phyloP scores from a whole-genome alignment of 1,140 invertebrate genomes.

The Trichonephila clavata region DNA sequence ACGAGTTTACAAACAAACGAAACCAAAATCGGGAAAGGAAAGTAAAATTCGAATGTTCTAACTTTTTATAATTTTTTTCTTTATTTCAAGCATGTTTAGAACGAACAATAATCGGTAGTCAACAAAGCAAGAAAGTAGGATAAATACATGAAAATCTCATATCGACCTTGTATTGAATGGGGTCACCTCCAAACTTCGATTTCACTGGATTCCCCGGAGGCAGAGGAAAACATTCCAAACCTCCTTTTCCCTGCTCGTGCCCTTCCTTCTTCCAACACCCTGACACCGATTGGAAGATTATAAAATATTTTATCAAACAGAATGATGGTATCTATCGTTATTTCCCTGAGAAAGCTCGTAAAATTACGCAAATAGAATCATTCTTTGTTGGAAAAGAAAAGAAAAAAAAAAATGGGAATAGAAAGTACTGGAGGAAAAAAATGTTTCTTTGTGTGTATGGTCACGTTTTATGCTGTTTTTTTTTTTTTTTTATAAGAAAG shows the following conservation, averaged over 20 bases:
- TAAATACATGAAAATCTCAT: background rate
- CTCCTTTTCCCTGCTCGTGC: background rate
- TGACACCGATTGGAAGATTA: background rate
- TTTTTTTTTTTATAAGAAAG: no score
- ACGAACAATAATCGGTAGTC: background rate
- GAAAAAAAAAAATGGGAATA: background rate
- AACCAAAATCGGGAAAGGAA: no score
- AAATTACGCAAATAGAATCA: background rate
- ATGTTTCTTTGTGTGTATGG: background rate
- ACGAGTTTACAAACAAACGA: no score
- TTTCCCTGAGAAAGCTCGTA: background rate
- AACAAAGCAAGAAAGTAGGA: background rate
- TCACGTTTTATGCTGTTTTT: no score
- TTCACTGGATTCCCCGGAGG: background rate
- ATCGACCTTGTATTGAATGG: slow-evolving; percentile 6
- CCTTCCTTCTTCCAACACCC: slow-evolving; percentile 4
- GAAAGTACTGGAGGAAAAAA: background rate
- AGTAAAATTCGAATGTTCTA: no score
- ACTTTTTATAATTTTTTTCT: no score
- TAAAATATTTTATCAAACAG: background rate
- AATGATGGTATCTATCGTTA: background rate
- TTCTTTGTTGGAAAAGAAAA: background rate
- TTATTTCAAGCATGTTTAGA: no score
- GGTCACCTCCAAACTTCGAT: slow-evolving; percentile 18
- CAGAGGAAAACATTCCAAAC: background rate